Base-by-base conservation (phyloP, 1,140 invertebrate genomes). In the Drosophila sechellia region DNA sequence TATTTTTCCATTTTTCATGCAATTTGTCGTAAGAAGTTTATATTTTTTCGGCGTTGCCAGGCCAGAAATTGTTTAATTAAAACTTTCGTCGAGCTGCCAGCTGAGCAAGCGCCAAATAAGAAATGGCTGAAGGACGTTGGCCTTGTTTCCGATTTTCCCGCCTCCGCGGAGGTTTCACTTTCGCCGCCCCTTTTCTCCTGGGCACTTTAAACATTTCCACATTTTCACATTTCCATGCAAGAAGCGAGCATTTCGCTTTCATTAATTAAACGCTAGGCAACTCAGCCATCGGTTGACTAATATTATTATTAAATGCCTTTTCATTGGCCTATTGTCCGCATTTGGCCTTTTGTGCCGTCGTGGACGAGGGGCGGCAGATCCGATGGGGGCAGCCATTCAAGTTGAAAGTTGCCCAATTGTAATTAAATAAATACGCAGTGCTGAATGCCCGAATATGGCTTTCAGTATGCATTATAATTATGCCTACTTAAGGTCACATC, bases 41-140 rank as follows among this genome's bases (percentile, higher is more conserved):
- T 45, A 31, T 56, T 39, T 66, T 45, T 73, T 70, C 55, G 45
- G 49, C 74, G 77, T 68, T 80, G 76, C 70, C 69, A 71, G 71
- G 71, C 72, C 79, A 89, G 52, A 89, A 89, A 89, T 77, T 89
- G 84, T 89, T 89, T 89, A 89, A 89, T 89, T 89, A 89, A 89
- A 89, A 89, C 79, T 89, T 89, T 84, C 68, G 49, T 84, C 68
- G 49, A 74, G 34, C 71, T 53, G 72, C 45, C 72, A 65, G 52
- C 65, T 17, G 72, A 49, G 35, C 31, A 65, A 57, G 35, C 12
- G 61, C 13, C 31, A 56, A 54, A 58, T 58, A 52, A 52, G 35
- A 39, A 63, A 74, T 52, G 58, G 17, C 37, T 74, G 50, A 65
- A 65, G 57, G 60, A 74, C n/a, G 45, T 31, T 73, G 68, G 68